Base-by-base conservation (phyloP, 2,113 vertebrate genomes). In the Ondatra zibethicus region DNA sequence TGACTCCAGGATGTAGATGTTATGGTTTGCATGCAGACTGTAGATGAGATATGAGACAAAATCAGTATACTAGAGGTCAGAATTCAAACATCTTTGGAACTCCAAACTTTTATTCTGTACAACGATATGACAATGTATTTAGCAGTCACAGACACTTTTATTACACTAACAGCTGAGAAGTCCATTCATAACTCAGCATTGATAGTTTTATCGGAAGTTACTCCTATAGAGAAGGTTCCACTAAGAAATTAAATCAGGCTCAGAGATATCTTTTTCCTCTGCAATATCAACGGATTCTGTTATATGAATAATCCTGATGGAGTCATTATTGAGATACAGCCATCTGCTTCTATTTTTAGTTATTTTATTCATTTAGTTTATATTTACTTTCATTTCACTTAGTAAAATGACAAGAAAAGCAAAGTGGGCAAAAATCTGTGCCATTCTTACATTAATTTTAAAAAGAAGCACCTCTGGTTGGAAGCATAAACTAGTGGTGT, bases 391-490 rank as follows among this genome's bases (percentile, higher is more conserved):
- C 58, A 92, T 45, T 88, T 85, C 45, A 2, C 52, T 90, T 31
- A 94, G 61, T 86, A 92, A 93, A 93, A 92, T 87, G 19, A 94
- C 33, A 80, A 91, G 52, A 75, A 94, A 95, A 73, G 80, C 19
- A 84, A 94, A 80, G 21, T 5, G 36, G 58, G n/a, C 3, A 77
- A 94, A 72, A 95, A 16, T 3, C 10, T 45, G 42, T 19, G 50
- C 87, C 29, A 61, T 89, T 96, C 33, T n/a, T 80, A 91, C 13
- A 55, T 19, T 61, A 88, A 90, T 92, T 25, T 21, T 61, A 65
- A 87, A 92, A 82, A 61, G 63, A 7, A 61, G 13, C 29, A 21
- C 42, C 17, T 97, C 8, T 94, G 16, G 7, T 89, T 94, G 68
- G 33, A 94, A 93, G 66, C 31, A 36, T 17, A 27, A 58, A 70